Evolutionary conservation across 1,140 invertebrate species (phyloP).

Genomic region (Drosophila watanabei): DNA sequence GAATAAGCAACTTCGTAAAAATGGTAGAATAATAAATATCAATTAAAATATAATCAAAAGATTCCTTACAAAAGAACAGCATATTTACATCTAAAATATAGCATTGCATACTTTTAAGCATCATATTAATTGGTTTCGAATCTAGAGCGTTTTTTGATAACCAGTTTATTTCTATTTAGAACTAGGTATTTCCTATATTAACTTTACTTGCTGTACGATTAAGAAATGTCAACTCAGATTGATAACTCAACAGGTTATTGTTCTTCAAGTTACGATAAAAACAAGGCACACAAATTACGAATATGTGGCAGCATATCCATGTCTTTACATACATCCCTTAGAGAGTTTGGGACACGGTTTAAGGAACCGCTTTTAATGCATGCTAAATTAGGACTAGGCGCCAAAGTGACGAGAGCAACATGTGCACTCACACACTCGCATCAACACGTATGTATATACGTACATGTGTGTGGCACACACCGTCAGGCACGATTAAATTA

Average conservation of each 20-base stretch:
- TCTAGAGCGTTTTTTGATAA: too few species aligned
- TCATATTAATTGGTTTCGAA: too few species aligned
- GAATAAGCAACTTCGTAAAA: too few species aligned
- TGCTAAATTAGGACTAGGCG: constrained; percentile 34
- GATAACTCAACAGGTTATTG: constrained; percentile 66
- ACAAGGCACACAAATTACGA: constrained; percentile 7
- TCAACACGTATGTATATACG: not conserved
- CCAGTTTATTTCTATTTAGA: too few species aligned
- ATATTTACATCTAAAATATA: too few species aligned
- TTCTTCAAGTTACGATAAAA: constrained; percentile 20
- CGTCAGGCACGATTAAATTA: constrained; percentile 70
- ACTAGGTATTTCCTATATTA: too few species aligned
- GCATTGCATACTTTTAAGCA: too few species aligned
- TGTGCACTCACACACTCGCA: constrained; percentile 26
- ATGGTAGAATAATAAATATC: too few species aligned
- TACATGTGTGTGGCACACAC: constrained; percentile 13
- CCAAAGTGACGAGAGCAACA: constrained; percentile 48
- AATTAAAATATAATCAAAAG: too few species aligned
- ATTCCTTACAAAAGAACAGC: too few species aligned
- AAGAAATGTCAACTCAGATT: constrained; percentile 3
- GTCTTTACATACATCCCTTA: not conserved
- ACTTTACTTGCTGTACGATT: not conserved
- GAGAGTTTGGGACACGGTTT: constrained; percentile 1
- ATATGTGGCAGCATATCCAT: constrained; percentile 1
- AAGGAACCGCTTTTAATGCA: constrained; percentile 9